Base-by-base conservation (phyloP, 2,888 invertebrate genomes). In the Acleris cristana region DNA sequence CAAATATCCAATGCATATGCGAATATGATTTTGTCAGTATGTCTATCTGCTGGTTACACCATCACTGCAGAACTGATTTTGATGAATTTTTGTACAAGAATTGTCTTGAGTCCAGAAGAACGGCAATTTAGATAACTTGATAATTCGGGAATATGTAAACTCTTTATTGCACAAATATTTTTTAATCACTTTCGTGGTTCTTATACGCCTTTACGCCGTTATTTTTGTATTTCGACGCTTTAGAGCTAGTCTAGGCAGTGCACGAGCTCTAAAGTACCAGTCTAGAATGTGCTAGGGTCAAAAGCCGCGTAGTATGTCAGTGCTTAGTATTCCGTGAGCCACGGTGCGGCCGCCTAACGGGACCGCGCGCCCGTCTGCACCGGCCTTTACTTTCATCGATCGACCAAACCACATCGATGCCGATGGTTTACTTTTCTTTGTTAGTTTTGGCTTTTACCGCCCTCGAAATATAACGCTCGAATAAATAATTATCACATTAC, bases 321-420 rank as follows among this genome's bases (percentile, higher is more conserved):
- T 86, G 90, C 87, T 92, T 91, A 91, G 92, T 92, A 92, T 92
- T 91, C 92, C 89, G 87, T 86, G 88, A 86, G 90, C 81, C 73
- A 82, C 82, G 83, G 80, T 83, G 84, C 85, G 85, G 86, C 86
- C 89, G 81, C 81, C 82, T 92, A 92, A 90, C 92, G 91, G 92
- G 88, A 91, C 87, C 81, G 79, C 74, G 76, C 80, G 81, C 74
- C 84, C 85, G 88, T 89, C 89, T 88, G 84, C 86, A 83, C 87
- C 79, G 86, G 90, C 88, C 91, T 92, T 92, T 92, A 92, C 92
- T 92, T 92, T 92, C 92, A 90, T 92, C 92, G 91, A 92, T 90
- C 89, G 87, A 81, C 83, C 86, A 81, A 84, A 87, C 87, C 85
- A 84, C 84, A 81, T 79, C 86, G 77, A 79, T 81, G 90, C 78